Base-by-base conservation (phyloP, 1,140 invertebrate genomes). In the Neodiprion virginianus region DNA sequence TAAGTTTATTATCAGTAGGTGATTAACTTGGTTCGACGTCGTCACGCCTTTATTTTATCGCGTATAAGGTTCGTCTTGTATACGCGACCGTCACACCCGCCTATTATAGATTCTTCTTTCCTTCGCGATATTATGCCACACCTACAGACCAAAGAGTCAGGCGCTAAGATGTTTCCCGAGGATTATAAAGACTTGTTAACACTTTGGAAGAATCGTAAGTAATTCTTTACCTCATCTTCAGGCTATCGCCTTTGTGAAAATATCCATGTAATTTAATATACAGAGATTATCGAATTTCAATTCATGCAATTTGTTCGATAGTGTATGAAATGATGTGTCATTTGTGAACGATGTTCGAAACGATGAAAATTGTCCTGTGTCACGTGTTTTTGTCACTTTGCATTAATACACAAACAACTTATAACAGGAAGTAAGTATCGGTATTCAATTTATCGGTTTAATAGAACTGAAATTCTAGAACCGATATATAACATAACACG, bases 161-260 rank as follows among this genome's bases (percentile, higher is more conserved):
- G 53, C 53, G 5, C 53, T 17, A 61, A 8, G 67, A 81, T 75
- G 76, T 67, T 78, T 40, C 75, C 79, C 23, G 79, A 72, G 49
- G 75, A 70, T 73, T 83, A 81, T 69, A 77, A 79, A 73, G 75
- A 79, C 69, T 69, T 83, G 68, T 77, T 83, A 40, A 75, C 80
- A 47, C 69, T 78, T 10, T 83, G 81, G 81, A 76, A 81, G 77
- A 78, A 78, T 81, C 81, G 81, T 83, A 74, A 83, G 81, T 83
- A 72, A 48, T 61, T 72, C 8, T 71, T 71, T 53, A 4, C 11
- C 3, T 47, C 66, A 28, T 53, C 50, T 8, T 72, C 21, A 69
- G 47, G 7, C 28, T 40, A 73, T 73, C 68, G 14, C n/a, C 47
- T 47, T 73, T 1, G 40, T 14, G 21, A 73, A 73, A 21, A 73